Evolutionary conservation across 37 sponge, comb jelly and placozoan genomes (phyloP).

Genomic region (Amphimedon queenslandica): DNA sequence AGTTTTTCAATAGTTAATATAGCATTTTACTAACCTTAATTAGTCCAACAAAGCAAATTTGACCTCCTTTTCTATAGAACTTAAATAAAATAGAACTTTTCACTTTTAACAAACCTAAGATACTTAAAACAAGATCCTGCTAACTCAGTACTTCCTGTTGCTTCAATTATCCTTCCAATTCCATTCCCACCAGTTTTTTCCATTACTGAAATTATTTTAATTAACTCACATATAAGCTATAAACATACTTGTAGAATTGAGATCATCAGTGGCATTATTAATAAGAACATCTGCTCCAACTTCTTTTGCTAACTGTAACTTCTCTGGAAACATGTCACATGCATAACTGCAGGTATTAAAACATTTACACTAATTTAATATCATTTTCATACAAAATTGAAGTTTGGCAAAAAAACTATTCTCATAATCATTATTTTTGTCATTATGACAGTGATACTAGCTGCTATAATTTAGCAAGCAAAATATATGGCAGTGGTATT

Average conservation of each 20-base stretch:
- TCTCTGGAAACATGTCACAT: slow-evolving; percentile 58
- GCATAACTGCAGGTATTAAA: slow-evolving; percentile 41
- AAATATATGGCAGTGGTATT: no score
- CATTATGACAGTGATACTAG: no score
- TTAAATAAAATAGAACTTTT: background rate
- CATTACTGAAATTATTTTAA: slow-evolving; percentile 45
- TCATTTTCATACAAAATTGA: no score
- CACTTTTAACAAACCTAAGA: slow-evolving; percentile 46
- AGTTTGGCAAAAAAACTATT: background rate
- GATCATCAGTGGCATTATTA: slow-evolving; percentile 65
- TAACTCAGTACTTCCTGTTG: slow-evolving; percentile 63
- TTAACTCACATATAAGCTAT: background rate
- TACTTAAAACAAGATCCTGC: slow-evolving; percentile 70
- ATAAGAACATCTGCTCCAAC: slow-evolving; percentile 80
- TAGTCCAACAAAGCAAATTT: slow-evolving; percentile 68
- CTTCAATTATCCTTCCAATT: slow-evolving; percentile 79
- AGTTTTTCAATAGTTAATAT: no score
- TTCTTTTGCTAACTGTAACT: slow-evolving; percentile 59
- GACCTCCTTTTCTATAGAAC: slow-evolving; percentile 46
- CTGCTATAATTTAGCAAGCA: no score
- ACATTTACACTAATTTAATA: no score
- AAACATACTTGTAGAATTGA: slow-evolving; percentile 47
- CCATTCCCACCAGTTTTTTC: slow-evolving; percentile 79
- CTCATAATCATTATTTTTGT: slow-evolving; percentile 10
- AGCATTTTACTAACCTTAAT: slow-evolving; percentile 54